phyloP scores from a whole-genome alignment of 2,888 invertebrate species.

The Arge pagana region DNA sequence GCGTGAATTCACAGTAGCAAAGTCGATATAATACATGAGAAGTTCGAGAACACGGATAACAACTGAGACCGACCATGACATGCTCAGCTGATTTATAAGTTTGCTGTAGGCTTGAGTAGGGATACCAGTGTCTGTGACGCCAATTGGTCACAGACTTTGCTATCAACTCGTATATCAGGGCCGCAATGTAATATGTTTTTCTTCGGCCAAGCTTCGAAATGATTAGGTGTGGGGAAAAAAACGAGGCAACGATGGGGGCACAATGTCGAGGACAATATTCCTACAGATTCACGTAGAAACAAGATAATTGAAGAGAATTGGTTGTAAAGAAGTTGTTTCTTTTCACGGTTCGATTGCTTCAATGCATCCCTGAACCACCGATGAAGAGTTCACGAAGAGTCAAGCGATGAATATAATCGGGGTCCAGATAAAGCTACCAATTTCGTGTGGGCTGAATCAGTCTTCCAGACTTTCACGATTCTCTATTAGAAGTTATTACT shows the following conservation, averaged over 20 bases:
- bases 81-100: constrained; percentile 32
- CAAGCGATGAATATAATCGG: constrained; percentile 17
- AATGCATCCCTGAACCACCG: constrained; percentile 20
- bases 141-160: constrained; percentile 10
- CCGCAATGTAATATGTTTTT: too few relatives aligned
- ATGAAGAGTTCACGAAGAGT: constrained; percentile 14
- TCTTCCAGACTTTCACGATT: too few relatives aligned
- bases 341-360: too few relatives aligned
- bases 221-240: too few relatives aligned
- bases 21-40: background rate
- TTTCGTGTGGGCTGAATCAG: constrained; percentile 8
- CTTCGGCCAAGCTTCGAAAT: too few relatives aligned
- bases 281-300: too few relatives aligned
- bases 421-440: background rate
- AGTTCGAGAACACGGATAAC: constrained; percentile 1
- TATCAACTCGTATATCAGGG: constrained; percentile 1
- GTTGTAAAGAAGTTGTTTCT: too few relatives aligned
- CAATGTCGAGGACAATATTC: too few relatives aligned
- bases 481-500: too few relatives aligned
- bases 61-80: constrained; percentile 14
- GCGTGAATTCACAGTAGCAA: too few relatives aligned
- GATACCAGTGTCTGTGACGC: constrained; percentile 1
- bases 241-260: too few relatives aligned
- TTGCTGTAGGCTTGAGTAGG: constrained; percentile 9
- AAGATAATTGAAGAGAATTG: too few relatives aligned